Evolutionary conservation across 2,888 invertebrate genomes (phyloP).

Genomic region (Agrilus cyanescens): DNA sequence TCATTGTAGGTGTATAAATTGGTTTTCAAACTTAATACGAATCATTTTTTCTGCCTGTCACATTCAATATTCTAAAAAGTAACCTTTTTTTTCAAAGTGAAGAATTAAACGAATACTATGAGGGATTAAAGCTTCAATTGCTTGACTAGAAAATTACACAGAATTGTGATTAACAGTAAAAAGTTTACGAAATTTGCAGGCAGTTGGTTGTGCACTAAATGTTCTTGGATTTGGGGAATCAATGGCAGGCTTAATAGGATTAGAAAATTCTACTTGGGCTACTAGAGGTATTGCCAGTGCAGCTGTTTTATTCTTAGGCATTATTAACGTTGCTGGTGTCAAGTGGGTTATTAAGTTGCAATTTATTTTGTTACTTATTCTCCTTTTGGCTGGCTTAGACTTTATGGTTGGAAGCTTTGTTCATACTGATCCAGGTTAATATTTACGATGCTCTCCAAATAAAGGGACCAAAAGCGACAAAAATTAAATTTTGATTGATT

Average conservation of each 20-base stretch:
- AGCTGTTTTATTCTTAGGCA: conserved; percentile 74
- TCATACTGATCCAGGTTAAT: conserved; percentile 56
- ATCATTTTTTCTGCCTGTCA: no score
- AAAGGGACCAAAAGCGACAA: no score
- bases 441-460: no score
- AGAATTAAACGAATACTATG: no score
- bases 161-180: background rate
- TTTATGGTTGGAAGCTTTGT: conserved; percentile 90
- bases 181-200: conserved; percentile 43
- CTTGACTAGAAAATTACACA: no score
- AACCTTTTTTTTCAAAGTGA: no score
- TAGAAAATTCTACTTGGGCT: conserved; percentile 63
- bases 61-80: no score
- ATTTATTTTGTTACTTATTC: conserved; percentile 72
- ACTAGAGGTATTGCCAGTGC: conserved; percentile 79
- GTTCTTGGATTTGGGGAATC: conserved; percentile 96
- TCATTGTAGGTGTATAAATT: no score
- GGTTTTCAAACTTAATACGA: no score
- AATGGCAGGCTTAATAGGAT: conserved; percentile 72
- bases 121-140: no score
- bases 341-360: conserved; percentile 97
- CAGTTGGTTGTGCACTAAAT: conserved; percentile 91
- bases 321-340: conserved; percentile 91
- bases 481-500: no score
- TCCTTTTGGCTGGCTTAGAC: conserved; percentile 81